Evolutionary conservation across 2,113 vertebrate genomes (phyloP).

Genomic region (Rhinolophus sinicus): DNA sequence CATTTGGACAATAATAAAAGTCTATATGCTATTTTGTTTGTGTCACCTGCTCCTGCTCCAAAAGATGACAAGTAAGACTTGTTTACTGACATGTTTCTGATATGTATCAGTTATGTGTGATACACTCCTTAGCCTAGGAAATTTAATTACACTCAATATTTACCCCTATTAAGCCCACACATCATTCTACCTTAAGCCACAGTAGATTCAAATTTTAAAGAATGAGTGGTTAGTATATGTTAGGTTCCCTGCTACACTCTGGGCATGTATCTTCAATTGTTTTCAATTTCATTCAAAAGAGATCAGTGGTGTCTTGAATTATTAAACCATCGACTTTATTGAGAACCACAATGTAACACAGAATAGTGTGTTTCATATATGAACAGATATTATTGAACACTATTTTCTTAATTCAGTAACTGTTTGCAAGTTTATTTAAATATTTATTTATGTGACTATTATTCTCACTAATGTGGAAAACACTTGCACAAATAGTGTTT

Average conservation of each 20-base stretch:
- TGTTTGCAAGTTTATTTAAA: constrained; percentile 39
- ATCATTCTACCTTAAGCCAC: not conserved
- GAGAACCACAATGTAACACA: constrained; percentile 13
- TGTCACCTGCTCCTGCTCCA: not conserved
- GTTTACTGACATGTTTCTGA: not conserved
- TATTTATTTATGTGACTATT: constrained; percentile 30
- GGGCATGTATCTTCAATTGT: not conserved
- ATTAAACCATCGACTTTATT: not conserved
- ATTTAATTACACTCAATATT: not conserved
- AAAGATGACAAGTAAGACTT: constrained; percentile 1
- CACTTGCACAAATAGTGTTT: constrained; percentile 1
- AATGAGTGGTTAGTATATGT: not conserved
- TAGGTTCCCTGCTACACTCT: not conserved
- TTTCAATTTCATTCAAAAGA: not conserved
- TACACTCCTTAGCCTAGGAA: constrained; percentile 4
- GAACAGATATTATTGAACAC: not conserved
- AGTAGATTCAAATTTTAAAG: constrained; percentile 34
- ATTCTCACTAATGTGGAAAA: constrained; percentile 12
- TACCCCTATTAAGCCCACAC: not conserved
- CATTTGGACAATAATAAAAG: constrained; percentile 11
- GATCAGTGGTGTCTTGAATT: not conserved
- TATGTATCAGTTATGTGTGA: not conserved
- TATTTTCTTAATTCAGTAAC: not conserved
- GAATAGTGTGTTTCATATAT: not conserved
- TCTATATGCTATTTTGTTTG: not conserved